These are phyloP conservation scores for Ailurus styani DNA, from an alignment of 2,113 vertebrate species.

Conservation along the genomic window DNA sequence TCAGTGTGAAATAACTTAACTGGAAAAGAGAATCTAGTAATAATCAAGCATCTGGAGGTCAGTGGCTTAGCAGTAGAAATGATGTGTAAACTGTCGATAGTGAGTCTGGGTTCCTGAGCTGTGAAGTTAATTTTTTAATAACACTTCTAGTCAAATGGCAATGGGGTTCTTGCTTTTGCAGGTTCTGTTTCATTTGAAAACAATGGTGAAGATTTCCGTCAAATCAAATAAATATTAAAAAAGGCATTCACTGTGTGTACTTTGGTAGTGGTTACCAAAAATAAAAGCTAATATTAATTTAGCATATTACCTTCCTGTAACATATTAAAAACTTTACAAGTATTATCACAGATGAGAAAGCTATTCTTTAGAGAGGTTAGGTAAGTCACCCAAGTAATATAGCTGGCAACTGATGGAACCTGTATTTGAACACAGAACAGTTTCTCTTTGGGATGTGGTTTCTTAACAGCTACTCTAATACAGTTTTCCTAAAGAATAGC, in stretches of 20 bases:
- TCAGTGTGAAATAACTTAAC: conserved; percentile 57
- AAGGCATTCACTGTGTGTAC: not conserved
- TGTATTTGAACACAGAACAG: not conserved
- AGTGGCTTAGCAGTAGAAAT: not conserved
- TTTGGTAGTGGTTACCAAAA: not conserved
- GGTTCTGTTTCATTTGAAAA: conserved; percentile 20
- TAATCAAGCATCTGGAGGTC: conserved; percentile 29
- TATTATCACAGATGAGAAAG: not conserved
- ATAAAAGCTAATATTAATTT: conserved; percentile 11
- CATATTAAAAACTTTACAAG: not conserved
- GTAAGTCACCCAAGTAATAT: not conserved
- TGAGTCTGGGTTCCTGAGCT: conserved; percentile 26
- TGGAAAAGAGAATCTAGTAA: conserved; percentile 20
- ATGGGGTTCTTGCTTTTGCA: not conserved
- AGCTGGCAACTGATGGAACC: not conserved
- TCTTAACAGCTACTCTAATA: not conserved
- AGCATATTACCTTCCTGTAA: not conserved
- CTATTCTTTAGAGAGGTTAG: not conserved
- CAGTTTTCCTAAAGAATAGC: not conserved
- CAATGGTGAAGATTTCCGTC: not conserved
- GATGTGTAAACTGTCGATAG: conserved; percentile 35
- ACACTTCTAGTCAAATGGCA: conserved; percentile 33
- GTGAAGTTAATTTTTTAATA: conserved; percentile 53
- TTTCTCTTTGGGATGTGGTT: not conserved
- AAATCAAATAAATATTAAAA: conserved; percentile 37